phyloP scores from a whole-genome alignment of 1,140 invertebrate genomes.

The Drosophila subobscura region DNA sequence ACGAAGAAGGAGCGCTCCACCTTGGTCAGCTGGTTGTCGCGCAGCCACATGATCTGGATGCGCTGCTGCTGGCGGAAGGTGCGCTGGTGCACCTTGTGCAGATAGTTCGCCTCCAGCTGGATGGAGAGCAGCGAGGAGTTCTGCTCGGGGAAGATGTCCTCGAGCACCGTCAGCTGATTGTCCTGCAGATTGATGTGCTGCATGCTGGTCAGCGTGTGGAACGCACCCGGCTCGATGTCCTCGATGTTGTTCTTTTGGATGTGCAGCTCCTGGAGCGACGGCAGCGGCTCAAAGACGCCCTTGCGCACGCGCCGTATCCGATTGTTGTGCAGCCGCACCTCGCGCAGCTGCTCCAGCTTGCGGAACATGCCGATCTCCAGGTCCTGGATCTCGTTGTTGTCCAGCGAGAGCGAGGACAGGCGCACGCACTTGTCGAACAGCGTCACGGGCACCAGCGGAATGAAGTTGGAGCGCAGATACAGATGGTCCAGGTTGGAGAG shows the following conservation, averaged over 20 bases:
- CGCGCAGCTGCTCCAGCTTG: constrained; percentile 89
- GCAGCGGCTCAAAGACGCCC: constrained; percentile 91
- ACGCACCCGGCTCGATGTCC: constrained; percentile 91
- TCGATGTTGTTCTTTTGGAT: constrained; percentile 94
- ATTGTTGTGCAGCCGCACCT: constrained; percentile 95
- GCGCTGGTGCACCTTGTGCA: constrained; percentile 90
- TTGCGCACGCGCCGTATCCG: constrained; percentile 89
- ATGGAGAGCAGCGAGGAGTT: constrained; percentile 92
- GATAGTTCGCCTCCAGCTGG: constrained; percentile 92
- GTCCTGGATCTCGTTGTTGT: constrained; percentile 94
- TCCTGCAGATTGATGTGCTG: constrained; percentile 95
- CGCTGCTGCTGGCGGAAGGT: constrained; percentile 91
- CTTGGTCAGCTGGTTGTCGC: constrained; percentile 91
- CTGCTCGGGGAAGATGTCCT: constrained; percentile 90
- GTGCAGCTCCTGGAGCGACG: constrained; percentile 92
- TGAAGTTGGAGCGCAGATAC: constrained; percentile 94
- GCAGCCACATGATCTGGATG: constrained; percentile 93
- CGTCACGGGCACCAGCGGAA: constrained; percentile 89
- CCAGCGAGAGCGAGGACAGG: constrained; percentile 93
- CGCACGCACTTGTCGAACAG: constrained; percentile 90
- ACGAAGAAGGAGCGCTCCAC: constrained; percentile 89
- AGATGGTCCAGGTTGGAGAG: constrained; percentile 91
- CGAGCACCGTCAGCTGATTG: constrained; percentile 90
- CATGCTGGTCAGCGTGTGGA: constrained; percentile 91
- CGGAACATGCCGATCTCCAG: constrained; percentile 92